Base-by-base conservation (phyloP, 2,797 vertebrate species). In the Amphiprion clarkii region DNA sequence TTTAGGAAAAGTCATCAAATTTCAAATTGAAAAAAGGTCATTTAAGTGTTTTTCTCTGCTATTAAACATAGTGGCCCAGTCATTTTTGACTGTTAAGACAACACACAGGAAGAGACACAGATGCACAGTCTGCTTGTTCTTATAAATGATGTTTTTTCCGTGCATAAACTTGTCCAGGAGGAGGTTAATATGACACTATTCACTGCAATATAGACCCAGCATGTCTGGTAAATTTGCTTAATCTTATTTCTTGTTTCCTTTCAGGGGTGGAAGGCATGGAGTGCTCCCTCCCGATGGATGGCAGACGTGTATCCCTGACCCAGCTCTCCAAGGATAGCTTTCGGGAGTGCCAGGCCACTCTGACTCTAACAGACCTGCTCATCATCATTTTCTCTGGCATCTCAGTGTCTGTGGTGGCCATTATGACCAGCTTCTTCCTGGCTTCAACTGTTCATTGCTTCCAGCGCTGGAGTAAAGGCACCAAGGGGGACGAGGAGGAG, bases 311-410 rank as follows among this genome's bases (percentile, higher is more conserved):
- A 51, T 96, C 95, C 67, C 95, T 99, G 87, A 96, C 91, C 0
- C 96, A 98, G 91, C 95, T 99, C 73, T 98, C 98, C 0, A 96
- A 97, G 93, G 96, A 97, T 95, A 99, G 98, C 92, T 99, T 99
- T 87, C 96, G 96, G 3, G 97, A 98, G 89, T 99, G 98, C 93
- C 97, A 96, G 90, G 96, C 96, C 84, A 97, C 93, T 57, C 94
- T 99, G 87, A 98, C 97, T 2, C 87, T 99, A 84, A 98, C 96
- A 0, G 98, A 99, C 93, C 96, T 99, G 80, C 95, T 99, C 65
- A 98, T 99, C 94, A 99, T 99, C 89, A 96, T 99, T 89, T 99
- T 99, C 94, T 99, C 98, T 0, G 98, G 98, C 39, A 98, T 99
- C 10, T 98, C 96, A 0, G 98, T 99, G 80, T 99, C 98, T 21